Base-by-base conservation (phyloP, 2,113 vertebrate species). In the Astur gentilis region DNA sequence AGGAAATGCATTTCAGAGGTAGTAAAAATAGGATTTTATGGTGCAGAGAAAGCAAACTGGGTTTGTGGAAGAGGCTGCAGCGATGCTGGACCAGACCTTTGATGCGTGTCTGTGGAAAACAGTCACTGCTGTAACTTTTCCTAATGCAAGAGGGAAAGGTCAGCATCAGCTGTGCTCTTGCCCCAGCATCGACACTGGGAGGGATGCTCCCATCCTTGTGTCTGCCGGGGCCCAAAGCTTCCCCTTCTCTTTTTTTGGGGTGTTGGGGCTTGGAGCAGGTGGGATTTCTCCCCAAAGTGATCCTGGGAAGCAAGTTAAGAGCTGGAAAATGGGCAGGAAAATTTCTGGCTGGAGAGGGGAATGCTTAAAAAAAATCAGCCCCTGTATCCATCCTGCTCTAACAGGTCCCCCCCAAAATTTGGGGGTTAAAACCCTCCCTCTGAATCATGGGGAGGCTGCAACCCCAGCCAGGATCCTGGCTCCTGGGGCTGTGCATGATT, bases 121-220 rank as follows among this genome's bases (percentile, higher is more conserved):
- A 6, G 25, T 5, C 5, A 2, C 44, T 16, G 36, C 72, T 21
- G 9, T 27, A 27, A 54, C 65, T 55, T 71, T 34, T 61, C 85
- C 22, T 8, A 5, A 13, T 5, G 10, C 64, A 7, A 45, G 16
- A 7, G 34, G 64, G 47, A 42, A 61, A 36, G 32, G 55, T 9
- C 10, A 7, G 58, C 3, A 4, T 20, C 29, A 6, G 36, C 61
- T 34, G 10, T 2, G 7, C 76, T 34, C 29, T 49, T 5, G 11
- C 44, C n/a, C 10, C 3, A 3, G 26, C 2, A 1, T 10, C 6
- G 3, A 40, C 50, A 18, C 31, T 4, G 4, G 23, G 40, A 27
- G 40, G 4, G 29, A 22, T 18, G 25, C 36, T 62, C 38, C 49
- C 67, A 21, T 38, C 50, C 20, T 60, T 3, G 2, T 34, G 9